Evolutionary conservation across 2,888 invertebrate species (phyloP), one percentile per base, ranked within the genome.

Genomic region (Cylloceria caligata): DNA sequence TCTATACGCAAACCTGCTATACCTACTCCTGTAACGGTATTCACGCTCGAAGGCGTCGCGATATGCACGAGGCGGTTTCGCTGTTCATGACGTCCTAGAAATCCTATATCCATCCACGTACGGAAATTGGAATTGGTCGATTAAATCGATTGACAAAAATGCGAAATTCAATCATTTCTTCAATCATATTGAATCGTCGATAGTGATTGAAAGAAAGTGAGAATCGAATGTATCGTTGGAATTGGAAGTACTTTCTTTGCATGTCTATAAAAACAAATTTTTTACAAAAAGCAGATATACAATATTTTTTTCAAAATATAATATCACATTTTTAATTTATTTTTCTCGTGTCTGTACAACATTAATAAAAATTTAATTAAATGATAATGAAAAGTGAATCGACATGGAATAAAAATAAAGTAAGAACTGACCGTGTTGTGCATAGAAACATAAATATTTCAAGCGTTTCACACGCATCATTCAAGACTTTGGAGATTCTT

Each of bases 11-110:
- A 21, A 42, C 27, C 13, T 11, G 16, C 19, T 27, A 27, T 39
- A 62, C 19, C 3, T 47, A 69, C n/a, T 27, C 39, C 39, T 36
- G n/a, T 81, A 81, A 81, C 81, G 81, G 81, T 81, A 81, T 81
- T 55, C 30, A 81, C 81, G 80, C 76, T 81, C 76, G 67, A 47
- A 47, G 62, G 76, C 81, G 72, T 73, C 65, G 65, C 47, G 39
- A 72, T 30, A 30, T 30, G 49, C 39, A 42, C 62, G 60, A 73
- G 71, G 68, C 72, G 60, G 36, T 71, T 49, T 65, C 49, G 30
- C 57, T 62, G 60, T 21, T 49, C 57, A 24, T 55, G 42, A 42
- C 69, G 52, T 75, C 45, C 64, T 27, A 45, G 69, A 65, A 62
- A 55, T 39, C 9, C 3, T 36, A 21, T 9, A 30, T 72, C 72